Conservation (phyloP, 2,888 invertebrate genomes). For the Himalopsyche tibetana region DNA sequence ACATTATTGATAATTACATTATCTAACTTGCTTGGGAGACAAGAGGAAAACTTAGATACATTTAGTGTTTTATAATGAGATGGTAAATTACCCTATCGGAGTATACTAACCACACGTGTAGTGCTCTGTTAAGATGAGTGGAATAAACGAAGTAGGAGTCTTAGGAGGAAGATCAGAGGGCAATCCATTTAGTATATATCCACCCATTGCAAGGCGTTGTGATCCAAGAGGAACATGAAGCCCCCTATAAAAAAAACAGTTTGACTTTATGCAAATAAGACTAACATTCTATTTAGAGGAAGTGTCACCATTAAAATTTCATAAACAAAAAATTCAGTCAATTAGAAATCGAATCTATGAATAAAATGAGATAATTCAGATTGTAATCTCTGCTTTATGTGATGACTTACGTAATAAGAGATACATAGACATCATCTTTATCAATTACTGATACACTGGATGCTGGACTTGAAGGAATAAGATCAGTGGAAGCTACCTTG, state of each 20-base stretch:
- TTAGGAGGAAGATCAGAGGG: constrained; percentile 66
- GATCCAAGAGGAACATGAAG: constrained; percentile 77
- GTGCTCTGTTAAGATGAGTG: constrained; percentile 70
- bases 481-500: constrained; percentile 68
- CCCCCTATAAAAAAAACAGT: constrained; percentile 71
- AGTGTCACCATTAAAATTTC: too few species aligned
- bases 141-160: constrained; percentile 68
- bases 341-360: not conserved
- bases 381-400: not conserved
- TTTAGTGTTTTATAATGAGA: too few species aligned
- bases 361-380: not conserved
- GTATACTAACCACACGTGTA: constrained; percentile 66
- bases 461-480: constrained; percentile 70
- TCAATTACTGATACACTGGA: constrained; percentile 82
- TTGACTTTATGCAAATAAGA: not conserved
- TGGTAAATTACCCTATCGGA: not conserved
- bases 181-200: constrained; percentile 76
- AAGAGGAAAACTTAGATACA: too few species aligned
- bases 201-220: constrained; percentile 73
- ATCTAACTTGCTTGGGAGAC: too few species aligned
- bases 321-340: not conserved
- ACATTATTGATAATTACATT: too few species aligned
- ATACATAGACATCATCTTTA: constrained; percentile 81
- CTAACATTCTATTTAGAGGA: too few species aligned
- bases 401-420: constrained; percentile 80